Percentiles rank a stretch among this genome's conserved stretches.
These are phyloP conservation scores for Passer domesticus DNA, from an alignment of 2,113 vertebrate genomes.

Conservation along the genomic window DNA sequence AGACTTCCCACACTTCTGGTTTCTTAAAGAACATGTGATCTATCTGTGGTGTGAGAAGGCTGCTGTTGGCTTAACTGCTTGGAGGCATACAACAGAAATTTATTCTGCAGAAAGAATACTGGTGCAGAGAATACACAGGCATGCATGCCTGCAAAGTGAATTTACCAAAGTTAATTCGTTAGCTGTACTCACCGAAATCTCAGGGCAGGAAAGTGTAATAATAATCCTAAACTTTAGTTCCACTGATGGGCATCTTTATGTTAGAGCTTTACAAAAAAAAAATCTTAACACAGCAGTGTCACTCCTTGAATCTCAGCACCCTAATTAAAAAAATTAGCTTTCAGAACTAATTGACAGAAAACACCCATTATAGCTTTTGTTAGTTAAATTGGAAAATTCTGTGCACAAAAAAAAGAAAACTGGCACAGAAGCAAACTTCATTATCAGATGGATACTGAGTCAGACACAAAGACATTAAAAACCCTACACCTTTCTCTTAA, in stretches of 20 bases:
- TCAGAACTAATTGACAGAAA: background rate
- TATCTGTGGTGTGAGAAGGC: background rate
- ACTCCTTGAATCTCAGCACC: background rate
- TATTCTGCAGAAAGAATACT: background rate
- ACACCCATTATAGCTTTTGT: background rate
- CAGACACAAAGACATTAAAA: background rate
- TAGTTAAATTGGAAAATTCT: background rate
- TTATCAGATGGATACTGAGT: background rate
- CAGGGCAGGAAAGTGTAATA: background rate
- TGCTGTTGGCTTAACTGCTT: background rate
- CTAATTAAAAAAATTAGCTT: background rate
- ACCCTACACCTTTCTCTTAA: background rate
- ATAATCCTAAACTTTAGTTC: background rate
- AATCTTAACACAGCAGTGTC: background rate
- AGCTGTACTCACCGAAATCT: background rate
- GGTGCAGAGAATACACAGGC: background rate
- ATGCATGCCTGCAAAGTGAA: background rate
- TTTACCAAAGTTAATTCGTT: background rate
- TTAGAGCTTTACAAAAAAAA: background rate
- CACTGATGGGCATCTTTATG: background rate
- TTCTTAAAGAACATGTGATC: background rate
- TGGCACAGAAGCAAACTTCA: background rate
- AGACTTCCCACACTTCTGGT: background rate
- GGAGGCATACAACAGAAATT: background rate
- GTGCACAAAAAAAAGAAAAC: background rate